Base-by-base conservation (phyloP, 2,888 invertebrate species). In the Drosophila formosana region DNA sequence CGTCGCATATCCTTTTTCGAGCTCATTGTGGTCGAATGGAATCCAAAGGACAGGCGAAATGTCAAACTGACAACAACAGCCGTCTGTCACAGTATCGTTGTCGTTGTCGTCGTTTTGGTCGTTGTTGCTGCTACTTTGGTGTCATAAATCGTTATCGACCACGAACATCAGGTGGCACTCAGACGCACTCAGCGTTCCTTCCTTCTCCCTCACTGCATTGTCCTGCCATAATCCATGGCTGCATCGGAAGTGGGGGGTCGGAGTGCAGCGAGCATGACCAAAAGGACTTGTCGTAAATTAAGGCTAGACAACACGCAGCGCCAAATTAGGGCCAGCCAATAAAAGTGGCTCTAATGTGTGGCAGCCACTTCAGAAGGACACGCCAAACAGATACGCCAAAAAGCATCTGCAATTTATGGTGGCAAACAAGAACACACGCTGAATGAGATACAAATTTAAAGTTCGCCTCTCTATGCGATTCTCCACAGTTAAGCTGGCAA, bases 161-260 rank as follows among this genome's bases (percentile, higher is more conserved):
- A 84, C 86, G 79, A 86, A 88, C 89, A 89, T 89, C 89, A 90
- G 89, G 90, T 90, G 90, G 78, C 77, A 88, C 89, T 89, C 88
- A 74, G 78, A 73, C 81, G 80, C 79, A 78, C 76, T 80, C 75
- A 75, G 78, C 66, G 70, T 56, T 34, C 23, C 18, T 11, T 3
- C 11, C 51, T 25, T 41, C 8, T 25, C 8, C 7, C 74, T 86
- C 82, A 80, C 77, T 79, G 18, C 18, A 18, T 1, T 18, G 18
- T 86, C 65, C 67, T 30, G 32, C 28, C 71, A 67, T 80, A 87
- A 87, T 80, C 85, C 81, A 67, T 41, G 13, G 37, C 37, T 47
- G 57, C 47, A 61, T 61, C 62, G 47, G 61, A n/a, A 26, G 9
- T n/a, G 30, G 53, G 18, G 18, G 30, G 26, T 9, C 37, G 18